Base-by-base conservation (phyloP, 1,140 invertebrate species). In the Lepidurus arcticus region DNA sequence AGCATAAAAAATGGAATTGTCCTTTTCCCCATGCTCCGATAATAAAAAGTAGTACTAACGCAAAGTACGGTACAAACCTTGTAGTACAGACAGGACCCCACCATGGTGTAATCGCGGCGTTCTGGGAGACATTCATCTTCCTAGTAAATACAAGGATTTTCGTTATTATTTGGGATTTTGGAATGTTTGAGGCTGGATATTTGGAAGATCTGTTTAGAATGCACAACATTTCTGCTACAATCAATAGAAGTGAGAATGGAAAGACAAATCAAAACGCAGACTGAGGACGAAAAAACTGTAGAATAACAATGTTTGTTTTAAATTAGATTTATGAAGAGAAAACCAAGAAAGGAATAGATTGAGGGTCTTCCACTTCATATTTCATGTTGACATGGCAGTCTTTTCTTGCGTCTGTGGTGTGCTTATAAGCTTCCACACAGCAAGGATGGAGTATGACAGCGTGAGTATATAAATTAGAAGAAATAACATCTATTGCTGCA, bases 111-210 rank as follows among this genome's bases (percentile, higher is more conserved):
- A 65, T 65, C 53, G 7, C 53, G 53, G 16, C 53, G 16, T 65
- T 65, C 53, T 21, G 53, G 53, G 53, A 65, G 53, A 21, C 53
- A 65, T 13, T 65, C 53, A 21, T 65, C 53, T 65, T 65, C 53
- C 53, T 65, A 65, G 6, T 5, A 65, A 65, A 7, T n/a, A 65
- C 34, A 34, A 34, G 34, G 34, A 34, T 34, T 34, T 34, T 34
- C 34, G 1, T 34, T 34, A 2, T 34, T 34, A 34, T 34, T 34
- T 34, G 34, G 34, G 34, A 34, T 34, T 34, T 34, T 2, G 34
- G 34, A 2, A 34, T 34, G 3, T 3, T 34, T 34, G 34, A 34
- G 34, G 34, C 34, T 34, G 2, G 34, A 3, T 34, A 34, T 34
- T 34, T 34, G 34, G 3, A 34, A 34, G 34, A 34, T 34, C 34